These are phyloP conservation scores for Hestina assimilis DNA, from an alignment of 1,140 invertebrate species.

Conservation along the genomic window DNA sequence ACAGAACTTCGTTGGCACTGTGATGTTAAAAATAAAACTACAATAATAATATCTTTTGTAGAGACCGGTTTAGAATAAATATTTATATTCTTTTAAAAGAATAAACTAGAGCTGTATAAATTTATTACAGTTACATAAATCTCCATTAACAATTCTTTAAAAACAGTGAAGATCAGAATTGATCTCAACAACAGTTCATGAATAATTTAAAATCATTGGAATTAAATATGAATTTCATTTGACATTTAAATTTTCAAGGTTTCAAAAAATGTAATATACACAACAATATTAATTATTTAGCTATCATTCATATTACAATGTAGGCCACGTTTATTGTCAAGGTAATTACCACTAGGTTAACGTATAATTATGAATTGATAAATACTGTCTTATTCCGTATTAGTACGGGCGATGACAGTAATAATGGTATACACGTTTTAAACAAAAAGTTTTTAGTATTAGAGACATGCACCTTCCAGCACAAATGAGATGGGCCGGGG, in stretches of 20 bases:
- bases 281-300: constrained; percentile 1
- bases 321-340: constrained; percentile 8
- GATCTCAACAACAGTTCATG: neutral
- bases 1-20: too few species aligned
- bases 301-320: neutral
- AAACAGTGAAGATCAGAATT: neutral
- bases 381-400: neutral
- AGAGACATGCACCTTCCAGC: too few species aligned
- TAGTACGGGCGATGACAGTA: too few species aligned
- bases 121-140: too few species aligned
- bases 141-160: neutral
- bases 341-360: constrained; percentile 2
- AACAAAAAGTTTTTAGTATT: too few species aligned
- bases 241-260: neutral
- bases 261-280: neutral
- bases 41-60: too few species aligned
- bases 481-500: too few species aligned
- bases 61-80: too few species aligned
- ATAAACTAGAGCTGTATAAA: too few species aligned
- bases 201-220: neutral
- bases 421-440: too few species aligned
- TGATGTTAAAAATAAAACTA: too few species aligned
- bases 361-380: neutral
- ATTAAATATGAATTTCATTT: neutral
- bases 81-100: too few species aligned